A percentile compares a stretch with the other conserved stretches of the same genome.
Conservation (phyloP, 2,888 invertebrate species). For the Aporophyla lueneburgensis region DNA sequence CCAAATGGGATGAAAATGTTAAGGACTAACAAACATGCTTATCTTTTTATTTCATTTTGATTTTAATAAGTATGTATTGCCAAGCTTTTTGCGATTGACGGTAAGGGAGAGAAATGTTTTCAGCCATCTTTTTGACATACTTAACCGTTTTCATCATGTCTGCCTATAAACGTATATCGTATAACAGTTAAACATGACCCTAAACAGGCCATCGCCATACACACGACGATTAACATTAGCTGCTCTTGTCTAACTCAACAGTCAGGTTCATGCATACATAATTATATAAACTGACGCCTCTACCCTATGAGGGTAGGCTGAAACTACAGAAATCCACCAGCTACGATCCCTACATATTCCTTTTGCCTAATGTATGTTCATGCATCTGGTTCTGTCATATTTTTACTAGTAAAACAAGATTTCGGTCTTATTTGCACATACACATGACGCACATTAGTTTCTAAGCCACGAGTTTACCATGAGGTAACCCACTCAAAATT, state of each 20-base stretch:
- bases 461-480: no score
- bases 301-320: background rate
- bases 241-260: background rate
- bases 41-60: constrained; percentile 12
- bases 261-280: background rate
- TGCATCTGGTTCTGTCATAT: background rate
- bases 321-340: background rate
- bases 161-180: background rate
- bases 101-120: background rate
- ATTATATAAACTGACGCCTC: background rate
- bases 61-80: background rate
- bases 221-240: background rate
- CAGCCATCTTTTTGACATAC: background rate
- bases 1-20: constrained; percentile 28
- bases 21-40: constrained; percentile 9
- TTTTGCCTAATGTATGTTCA: background rate
- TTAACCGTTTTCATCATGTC: background rate
- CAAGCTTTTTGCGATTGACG: background rate
- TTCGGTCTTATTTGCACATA: background rate
- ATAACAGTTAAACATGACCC: background rate
- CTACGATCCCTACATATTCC: background rate
- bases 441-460: background rate
- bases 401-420: background rate
- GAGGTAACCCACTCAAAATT: background rate
- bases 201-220: background rate